phyloP scores from a whole-genome alignment of 1,140 invertebrate genomes.

The Drosophila watanabei region DNA sequence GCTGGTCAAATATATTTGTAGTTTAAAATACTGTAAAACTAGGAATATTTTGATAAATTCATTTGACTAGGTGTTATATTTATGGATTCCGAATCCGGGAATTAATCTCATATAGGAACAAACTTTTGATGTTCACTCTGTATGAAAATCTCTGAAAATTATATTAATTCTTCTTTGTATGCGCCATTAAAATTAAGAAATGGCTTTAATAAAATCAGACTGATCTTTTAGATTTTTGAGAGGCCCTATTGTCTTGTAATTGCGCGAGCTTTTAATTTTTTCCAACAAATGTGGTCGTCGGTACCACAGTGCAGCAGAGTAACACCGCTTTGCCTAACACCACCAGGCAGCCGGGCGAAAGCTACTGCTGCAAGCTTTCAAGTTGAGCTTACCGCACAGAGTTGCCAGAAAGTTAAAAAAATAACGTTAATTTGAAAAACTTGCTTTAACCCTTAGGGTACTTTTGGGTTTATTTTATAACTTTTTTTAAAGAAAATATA shows the following conservation, averaged over 20 bases:
- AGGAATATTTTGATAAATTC: background rate
- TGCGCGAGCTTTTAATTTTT: background rate
- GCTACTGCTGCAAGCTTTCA: slow-evolving; percentile 13
- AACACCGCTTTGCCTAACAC: background rate
- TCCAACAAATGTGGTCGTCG: background rate
- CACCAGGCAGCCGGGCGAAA: slow-evolving; percentile 7
- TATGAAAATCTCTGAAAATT: background rate
- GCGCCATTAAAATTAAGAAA: too few relatives aligned
- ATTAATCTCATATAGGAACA: background rate
- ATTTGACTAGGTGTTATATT: background rate
- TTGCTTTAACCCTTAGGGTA: background rate
- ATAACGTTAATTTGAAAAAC: slow-evolving; percentile 1
- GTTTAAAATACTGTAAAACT: background rate
- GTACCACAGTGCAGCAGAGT: background rate
- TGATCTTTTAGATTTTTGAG: too few relatives aligned
- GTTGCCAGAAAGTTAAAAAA: slow-evolving; percentile 33
- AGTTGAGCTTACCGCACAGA: slow-evolving; percentile 21
- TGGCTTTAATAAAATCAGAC: too few relatives aligned
- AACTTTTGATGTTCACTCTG: background rate
- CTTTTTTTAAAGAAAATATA: background rate
- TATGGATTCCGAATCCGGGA: background rate
- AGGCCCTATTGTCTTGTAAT: background rate
- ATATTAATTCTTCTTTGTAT: too few relatives aligned
- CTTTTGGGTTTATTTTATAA: background rate
- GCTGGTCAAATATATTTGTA: too few relatives aligned